phyloP scores from a whole-genome alignment of 1,140 invertebrate species.

The Drosophila sturtevanti region DNA sequence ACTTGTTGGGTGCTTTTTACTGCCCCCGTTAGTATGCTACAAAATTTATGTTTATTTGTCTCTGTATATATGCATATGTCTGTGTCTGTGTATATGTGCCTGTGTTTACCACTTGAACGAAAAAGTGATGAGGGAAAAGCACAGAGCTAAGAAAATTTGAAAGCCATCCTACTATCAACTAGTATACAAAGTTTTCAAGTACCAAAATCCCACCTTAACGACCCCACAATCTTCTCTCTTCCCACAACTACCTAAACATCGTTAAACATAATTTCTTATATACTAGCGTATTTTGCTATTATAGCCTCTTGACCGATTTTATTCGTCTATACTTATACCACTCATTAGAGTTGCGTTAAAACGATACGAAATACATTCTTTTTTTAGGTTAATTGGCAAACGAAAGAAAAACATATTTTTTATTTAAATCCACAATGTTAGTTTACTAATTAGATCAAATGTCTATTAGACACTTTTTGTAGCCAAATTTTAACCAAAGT shows the following conservation, averaged over 20 bases:
- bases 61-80: conserved; percentile 18
- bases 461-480: too few relatives aligned
- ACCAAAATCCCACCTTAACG: conserved; percentile 19
- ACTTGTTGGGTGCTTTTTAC: conserved; percentile 64
- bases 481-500: too few relatives aligned
- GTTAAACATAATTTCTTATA: conserved; percentile 53
- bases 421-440: too few relatives aligned
- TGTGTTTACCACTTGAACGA: conserved; percentile 64
- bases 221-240: conserved; percentile 33
- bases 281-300: conserved; percentile 25
- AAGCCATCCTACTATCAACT: conserved; percentile 43
- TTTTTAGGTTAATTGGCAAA: conserved; percentile 5
- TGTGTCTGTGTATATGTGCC: conserved; percentile 23
- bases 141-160: conserved; percentile 47
- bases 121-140: conserved; percentile 56
- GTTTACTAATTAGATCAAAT: too few relatives aligned
- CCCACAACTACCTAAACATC: conserved; percentile 53
- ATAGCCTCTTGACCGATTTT: conserved; percentile 60
- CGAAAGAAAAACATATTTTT: conserved; percentile 8
- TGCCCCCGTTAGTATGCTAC: conserved; percentile 76
- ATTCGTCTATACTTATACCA: background rate
- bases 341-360: conserved; percentile 9
- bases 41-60: conserved; percentile 59
- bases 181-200: conserved; percentile 63
- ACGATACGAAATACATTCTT: background rate